phyloP scores from a whole-genome alignment of 2,888 invertebrate genomes.

The Aphrophora alni region DNA sequence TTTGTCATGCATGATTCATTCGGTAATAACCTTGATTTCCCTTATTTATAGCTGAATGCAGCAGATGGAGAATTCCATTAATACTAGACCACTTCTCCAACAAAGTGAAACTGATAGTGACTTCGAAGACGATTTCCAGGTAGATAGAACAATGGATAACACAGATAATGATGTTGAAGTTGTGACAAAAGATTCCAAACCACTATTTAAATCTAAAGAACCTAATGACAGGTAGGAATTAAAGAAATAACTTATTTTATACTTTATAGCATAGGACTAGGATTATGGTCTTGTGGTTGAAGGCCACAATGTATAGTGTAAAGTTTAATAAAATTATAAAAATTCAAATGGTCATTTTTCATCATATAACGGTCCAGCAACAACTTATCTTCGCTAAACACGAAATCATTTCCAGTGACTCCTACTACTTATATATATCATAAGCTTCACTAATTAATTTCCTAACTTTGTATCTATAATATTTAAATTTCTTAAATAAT shows the following conservation, averaged over 20 bases:
- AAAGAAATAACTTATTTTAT: neutral
- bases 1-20: neutral
- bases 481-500: too few relatives aligned
- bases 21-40: neutral
- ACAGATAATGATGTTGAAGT: slow-evolving; percentile 55
- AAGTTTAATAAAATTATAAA: too few relatives aligned
- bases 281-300: too few relatives aligned
- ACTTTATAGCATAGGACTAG: too few relatives aligned
- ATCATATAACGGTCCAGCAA: too few relatives aligned
- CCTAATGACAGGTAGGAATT: slow-evolving; percentile 56
- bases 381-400: too few relatives aligned
- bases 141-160: slow-evolving; percentile 45
- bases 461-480: too few relatives aligned
- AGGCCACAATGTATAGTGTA: too few relatives aligned
- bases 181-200: slow-evolving; percentile 56
- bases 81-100: slow-evolving; percentile 61
- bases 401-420: too few relatives aligned
- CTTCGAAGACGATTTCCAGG: slow-evolving; percentile 57
- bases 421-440: too few relatives aligned
- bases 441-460: too few relatives aligned
- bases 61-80: slow-evolving; percentile 57
- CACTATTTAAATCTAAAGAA: slow-evolving; percentile 56
- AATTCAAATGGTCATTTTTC: too few relatives aligned
- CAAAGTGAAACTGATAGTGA: slow-evolving; percentile 58
- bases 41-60: neutral